Conservation (phyloP, 2,888 invertebrate species). For the Xylota sylvarum region DNA sequence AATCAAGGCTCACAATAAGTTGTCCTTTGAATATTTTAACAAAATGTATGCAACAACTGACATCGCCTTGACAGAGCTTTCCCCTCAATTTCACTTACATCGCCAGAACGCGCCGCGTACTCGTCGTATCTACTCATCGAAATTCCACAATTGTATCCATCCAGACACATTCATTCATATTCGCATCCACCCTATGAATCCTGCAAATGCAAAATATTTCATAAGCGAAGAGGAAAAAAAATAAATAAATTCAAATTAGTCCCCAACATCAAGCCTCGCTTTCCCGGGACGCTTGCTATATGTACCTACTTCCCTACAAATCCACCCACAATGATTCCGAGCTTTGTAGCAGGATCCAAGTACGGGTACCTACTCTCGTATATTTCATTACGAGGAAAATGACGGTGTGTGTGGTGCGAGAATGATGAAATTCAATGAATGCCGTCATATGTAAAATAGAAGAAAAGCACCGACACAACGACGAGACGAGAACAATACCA, state of each 20-base stretch:
- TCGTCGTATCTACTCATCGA: slow-evolving; percentile 47
- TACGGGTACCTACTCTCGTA: neutral
- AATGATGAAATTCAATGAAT: slow-evolving; percentile 61
- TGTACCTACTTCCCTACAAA: neutral
- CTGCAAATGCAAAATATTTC: slow-evolving; percentile 47
- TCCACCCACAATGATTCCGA: slow-evolving; percentile 6
- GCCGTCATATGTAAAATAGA: slow-evolving; percentile 54
- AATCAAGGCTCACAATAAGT: slow-evolving; percentile 47
- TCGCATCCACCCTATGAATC: slow-evolving; percentile 14
- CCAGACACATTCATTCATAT: slow-evolving; percentile 34
- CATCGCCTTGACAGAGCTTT: slow-evolving; percentile 43
- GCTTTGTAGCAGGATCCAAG: neutral
- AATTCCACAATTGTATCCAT: slow-evolving; percentile 59
- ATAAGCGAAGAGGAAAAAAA: slow-evolving; percentile 1
- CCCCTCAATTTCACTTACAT: slow-evolving; percentile 36
- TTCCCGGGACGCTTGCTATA: slow-evolving; percentile 14
- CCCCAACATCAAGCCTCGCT: slow-evolving; percentile 53
- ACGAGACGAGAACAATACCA: neutral
- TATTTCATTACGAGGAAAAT: slow-evolving; percentile 27
- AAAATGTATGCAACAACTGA: slow-evolving; percentile 49
- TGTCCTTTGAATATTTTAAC: slow-evolving; percentile 43
- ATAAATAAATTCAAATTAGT: slow-evolving; percentile 57
- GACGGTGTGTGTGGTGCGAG: slow-evolving; percentile 10
- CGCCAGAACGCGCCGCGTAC: slow-evolving; percentile 2
- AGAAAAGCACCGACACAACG: slow-evolving; percentile 5